Conservation (phyloP, 2,888 invertebrate genomes). For the Tiliacea aurago region DNA sequence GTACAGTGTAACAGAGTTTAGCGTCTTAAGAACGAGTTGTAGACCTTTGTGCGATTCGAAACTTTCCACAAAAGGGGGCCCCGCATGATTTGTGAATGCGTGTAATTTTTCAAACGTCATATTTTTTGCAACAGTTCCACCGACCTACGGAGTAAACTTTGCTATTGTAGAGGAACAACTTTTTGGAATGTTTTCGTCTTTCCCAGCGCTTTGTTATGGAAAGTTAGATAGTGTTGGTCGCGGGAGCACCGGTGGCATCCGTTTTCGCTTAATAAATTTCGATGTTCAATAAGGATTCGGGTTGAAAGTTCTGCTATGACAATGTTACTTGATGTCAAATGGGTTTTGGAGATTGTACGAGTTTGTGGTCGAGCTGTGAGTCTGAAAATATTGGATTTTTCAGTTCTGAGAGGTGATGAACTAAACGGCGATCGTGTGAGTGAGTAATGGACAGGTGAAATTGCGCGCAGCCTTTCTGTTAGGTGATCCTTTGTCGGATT, state of each 20-base stretch:
- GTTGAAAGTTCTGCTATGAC: constrained; percentile 63
- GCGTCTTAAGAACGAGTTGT: constrained; percentile 85
- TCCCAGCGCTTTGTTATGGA: constrained; percentile 80
- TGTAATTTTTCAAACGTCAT: constrained; percentile 91
- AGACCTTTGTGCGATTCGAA: constrained; percentile 85
- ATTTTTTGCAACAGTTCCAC: constrained; percentile 88
- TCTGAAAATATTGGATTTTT: constrained; percentile 57
- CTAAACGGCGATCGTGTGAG: constrained; percentile 66
- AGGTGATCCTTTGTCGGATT: constrained; percentile 78
- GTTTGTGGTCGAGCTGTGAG: constrained; percentile 59
- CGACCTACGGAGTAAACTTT: constrained; percentile 86
- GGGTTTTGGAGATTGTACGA: constrained; percentile 53
- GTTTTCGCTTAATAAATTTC: constrained; percentile 77
- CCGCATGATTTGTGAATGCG: constrained; percentile 90
- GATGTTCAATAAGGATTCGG: constrained; percentile 72
- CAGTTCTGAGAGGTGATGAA: constrained; percentile 39
- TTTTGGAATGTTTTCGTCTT: constrained; percentile 79
- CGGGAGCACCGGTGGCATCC: constrained; percentile 76
- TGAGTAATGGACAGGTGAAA: constrained; percentile 77
- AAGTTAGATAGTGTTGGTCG: constrained; percentile 84
- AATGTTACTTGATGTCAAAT: constrained; percentile 66
- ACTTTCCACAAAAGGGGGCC: constrained; percentile 87
- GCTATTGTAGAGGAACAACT: constrained; percentile 86
- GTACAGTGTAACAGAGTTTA: constrained; percentile 77
- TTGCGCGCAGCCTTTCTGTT: constrained; percentile 72